These are phyloP conservation scores for Leptinotarsa juncta DNA, from an alignment of 2,888 invertebrate genomes.

Conservation along the genomic window DNA sequence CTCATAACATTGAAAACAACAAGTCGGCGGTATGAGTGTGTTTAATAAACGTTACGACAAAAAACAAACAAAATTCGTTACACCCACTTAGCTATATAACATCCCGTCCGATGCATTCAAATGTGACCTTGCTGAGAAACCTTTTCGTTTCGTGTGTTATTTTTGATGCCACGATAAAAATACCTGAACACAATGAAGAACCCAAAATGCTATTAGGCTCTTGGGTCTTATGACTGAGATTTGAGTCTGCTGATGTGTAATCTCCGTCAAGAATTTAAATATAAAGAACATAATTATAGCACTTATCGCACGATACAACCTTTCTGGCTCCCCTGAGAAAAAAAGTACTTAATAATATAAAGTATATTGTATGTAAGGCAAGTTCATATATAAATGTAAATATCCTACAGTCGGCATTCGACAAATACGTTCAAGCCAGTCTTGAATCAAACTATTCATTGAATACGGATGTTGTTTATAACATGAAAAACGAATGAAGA, in stretches of 20 bases:
- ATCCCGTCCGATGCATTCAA: conserved; percentile 3
- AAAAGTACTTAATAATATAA: neutral
- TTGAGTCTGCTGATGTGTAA: conserved; percentile 1
- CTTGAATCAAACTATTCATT: neutral
- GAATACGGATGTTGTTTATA: neutral
- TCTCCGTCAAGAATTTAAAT: conserved; percentile 15
- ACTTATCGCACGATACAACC: neutral
- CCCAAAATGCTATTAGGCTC: conserved; percentile 15
- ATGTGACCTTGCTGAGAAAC: conserved; percentile 1
- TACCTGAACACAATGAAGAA: conserved; percentile 17
- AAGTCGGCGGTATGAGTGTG: too few relatives aligned
- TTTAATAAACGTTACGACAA: neutral
- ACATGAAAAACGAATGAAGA: neutral
- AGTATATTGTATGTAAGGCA: neutral
- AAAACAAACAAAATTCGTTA: conserved; percentile 5
- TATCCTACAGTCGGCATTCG: neutral
- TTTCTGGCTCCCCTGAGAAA: neutral
- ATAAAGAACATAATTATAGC: conserved; percentile 15
- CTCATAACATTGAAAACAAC: too few relatives aligned
- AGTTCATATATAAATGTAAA: too few relatives aligned
- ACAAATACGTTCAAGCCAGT: neutral
- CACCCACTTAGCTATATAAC: conserved; percentile 15
- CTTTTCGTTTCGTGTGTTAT: conserved; percentile 19
- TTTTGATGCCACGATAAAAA: conserved; percentile 20
- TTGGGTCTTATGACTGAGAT: conserved; percentile 1